Percentiles rank a stretch among this genome's conserved stretches.
Evolutionary conservation across 2,113 vertebrate species (phyloP).

Genomic region (Petromus typicus): DNA sequence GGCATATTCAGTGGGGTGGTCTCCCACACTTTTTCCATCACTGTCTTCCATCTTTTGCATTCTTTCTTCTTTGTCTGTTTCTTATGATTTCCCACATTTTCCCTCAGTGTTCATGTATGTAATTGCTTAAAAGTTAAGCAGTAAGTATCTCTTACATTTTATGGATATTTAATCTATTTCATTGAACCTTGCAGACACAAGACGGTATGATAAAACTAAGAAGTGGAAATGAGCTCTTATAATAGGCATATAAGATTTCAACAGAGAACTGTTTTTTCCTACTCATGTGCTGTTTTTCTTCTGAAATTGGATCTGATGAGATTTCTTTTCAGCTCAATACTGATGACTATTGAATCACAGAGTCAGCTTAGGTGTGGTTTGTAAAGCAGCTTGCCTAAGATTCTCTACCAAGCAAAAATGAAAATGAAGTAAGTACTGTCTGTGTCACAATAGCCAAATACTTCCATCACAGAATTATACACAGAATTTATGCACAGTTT

Average conservation of each 20-base stretch:
- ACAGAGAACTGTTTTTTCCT: background rate
- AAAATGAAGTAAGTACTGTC: background rate
- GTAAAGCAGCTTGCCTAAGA: background rate
- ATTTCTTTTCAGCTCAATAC: background rate
- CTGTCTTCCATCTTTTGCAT: background rate
- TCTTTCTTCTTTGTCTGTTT: background rate
- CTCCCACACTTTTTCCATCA: background rate
- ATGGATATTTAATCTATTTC: background rate
- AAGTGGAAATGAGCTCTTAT: background rate
- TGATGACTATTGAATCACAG: background rate
- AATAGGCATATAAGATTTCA: constrained; percentile 58
- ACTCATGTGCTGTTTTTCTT: constrained; percentile 50
- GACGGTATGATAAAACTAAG: background rate
- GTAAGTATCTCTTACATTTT: background rate
- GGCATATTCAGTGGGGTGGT: too few relatives aligned
- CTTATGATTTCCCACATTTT: background rate
- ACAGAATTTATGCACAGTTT: background rate
- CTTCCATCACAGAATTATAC: background rate
- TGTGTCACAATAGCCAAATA: background rate
- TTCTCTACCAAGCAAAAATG: constrained; percentile 21
- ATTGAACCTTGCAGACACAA: background rate
- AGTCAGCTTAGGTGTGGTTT: background rate
- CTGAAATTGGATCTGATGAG: constrained; percentile 27
- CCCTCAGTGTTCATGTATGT: background rate
- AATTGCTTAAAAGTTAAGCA: background rate